Evolutionary conservation across 2,888 invertebrate species (phyloP).

Genomic region (Ctena decussata): DNA sequence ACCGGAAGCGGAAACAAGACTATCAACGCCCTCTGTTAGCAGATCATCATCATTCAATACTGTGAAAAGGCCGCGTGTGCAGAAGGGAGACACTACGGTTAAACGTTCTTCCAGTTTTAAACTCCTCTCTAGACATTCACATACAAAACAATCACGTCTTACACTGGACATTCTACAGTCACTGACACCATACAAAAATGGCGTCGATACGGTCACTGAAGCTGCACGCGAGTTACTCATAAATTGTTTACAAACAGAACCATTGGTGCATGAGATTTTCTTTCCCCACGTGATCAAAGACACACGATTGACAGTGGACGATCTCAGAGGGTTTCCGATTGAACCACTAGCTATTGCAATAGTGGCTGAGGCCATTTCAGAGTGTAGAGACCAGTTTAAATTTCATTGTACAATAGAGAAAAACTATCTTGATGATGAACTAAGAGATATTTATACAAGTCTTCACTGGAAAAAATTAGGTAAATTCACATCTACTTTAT

Average conservation of each 20-base stretch:
- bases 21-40: conserved; percentile 3
- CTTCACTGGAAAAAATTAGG: conserved; percentile 85
- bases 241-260: conserved; percentile 78
- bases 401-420: conserved; percentile 80
- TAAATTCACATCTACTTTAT: too few species aligned
- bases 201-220: conserved; percentile 77
- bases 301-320: conserved; percentile 61
- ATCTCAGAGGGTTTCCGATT: conserved; percentile 78
- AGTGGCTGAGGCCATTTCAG: conserved; percentile 79
- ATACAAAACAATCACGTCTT: conserved; percentile 36
- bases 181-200: conserved; percentile 78
- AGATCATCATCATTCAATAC: conserved; percentile 57
- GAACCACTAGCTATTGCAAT: conserved; percentile 77
- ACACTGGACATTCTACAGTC: conserved; percentile 78
- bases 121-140: conserved; percentile 13
- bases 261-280: conserved; percentile 79
- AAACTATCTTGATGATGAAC: conserved; percentile 69
- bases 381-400: conserved; percentile 77
- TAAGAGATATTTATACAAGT: conserved; percentile 79
- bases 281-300: conserved; percentile 78
- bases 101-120: conserved; percentile 4
- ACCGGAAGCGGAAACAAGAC: background rate
- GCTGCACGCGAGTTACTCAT: conserved; percentile 81
- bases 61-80: conserved; percentile 45
- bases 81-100: conserved; percentile 30